phyloP scores from a whole-genome alignment of 2,888 invertebrate genomes.

The Leptinotarsa haldemani region DNA sequence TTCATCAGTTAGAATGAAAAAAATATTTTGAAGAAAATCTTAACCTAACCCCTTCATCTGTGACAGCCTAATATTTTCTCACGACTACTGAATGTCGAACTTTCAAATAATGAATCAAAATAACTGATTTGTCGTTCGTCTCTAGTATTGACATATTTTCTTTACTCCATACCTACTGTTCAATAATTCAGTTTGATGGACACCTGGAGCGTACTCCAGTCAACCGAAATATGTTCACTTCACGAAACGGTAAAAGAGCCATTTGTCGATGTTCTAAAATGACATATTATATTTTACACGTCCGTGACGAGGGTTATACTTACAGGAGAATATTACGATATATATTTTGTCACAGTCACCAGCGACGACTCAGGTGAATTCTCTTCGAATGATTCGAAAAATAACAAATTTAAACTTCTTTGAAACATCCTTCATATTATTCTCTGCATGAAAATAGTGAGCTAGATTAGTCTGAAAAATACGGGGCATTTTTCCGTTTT shows the following conservation, averaged over 20 bases:
- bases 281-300: constrained; percentile 6
- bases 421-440: no score
- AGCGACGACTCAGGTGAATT: background rate
- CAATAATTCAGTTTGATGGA: background rate
- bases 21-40: no score
- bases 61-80: no score
- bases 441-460: no score
- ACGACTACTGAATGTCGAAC: no score
- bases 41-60: no score
- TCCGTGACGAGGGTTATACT: constrained; percentile 14
- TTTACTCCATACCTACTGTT: no score
- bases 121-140: no score
- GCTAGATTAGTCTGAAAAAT: background rate
- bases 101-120: no score
- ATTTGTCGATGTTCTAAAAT: constrained; percentile 11
- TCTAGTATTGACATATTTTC: no score
- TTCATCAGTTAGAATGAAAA: no score
- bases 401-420: background rate
- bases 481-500: background rate
- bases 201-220: background rate
- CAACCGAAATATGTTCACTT: constrained; percentile 1
- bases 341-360: constrained; percentile 12
- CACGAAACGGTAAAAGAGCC: constrained; percentile 1
- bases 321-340: background rate
- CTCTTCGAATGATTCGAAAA: background rate